Evolutionary conservation across 37 sponge, comb jelly and placozoan species (phyloP).

Genomic region (Cliona cf. orientalis): DNA sequence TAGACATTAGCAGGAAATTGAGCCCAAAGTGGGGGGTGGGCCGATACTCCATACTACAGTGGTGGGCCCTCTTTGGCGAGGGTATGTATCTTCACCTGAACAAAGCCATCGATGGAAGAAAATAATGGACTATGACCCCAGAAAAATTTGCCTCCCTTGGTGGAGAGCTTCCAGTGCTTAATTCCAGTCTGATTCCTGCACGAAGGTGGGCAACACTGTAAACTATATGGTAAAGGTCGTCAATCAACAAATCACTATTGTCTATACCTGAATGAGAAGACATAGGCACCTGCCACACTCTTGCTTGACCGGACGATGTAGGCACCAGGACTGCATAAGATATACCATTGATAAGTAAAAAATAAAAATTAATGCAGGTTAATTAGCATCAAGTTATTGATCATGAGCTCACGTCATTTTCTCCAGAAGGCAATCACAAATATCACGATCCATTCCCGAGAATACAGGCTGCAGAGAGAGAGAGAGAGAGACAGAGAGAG

Average conservation of each 20-base stretch:
- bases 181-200: slow-evolving; percentile 72
- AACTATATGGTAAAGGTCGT: neutral
- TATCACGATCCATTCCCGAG: slow-evolving; percentile 48
- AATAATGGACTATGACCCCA: slow-evolving; percentile 44
- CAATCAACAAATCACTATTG: neutral
- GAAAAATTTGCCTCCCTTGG: slow-evolving; percentile 55
- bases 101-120: slow-evolving; percentile 40
- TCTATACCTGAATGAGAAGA: slow-evolving; percentile 70
- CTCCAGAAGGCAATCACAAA: slow-evolving; percentile 60
- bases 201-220: neutral
- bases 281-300: slow-evolving; percentile 22
- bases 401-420: slow-evolving; percentile 53
- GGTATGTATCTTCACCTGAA: slow-evolving; percentile 46
- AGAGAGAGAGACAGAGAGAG: neutral
- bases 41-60: neutral
- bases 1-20: neutral
- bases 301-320: slow-evolving; percentile 60
- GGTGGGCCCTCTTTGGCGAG: neutral
- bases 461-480: slow-evolving; percentile 48
- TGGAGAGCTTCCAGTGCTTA: slow-evolving; percentile 80
- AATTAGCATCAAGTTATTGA: neutral
- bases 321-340: slow-evolving; percentile 48
- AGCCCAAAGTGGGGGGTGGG: no score
- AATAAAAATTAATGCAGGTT: neutral
- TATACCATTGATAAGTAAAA: neutral